A percentile compares a stretch with the other conserved stretches of the same genome.
phyloP scores from a whole-genome alignment of 1,140 invertebrate species.

The Papilio machaon region DNA sequence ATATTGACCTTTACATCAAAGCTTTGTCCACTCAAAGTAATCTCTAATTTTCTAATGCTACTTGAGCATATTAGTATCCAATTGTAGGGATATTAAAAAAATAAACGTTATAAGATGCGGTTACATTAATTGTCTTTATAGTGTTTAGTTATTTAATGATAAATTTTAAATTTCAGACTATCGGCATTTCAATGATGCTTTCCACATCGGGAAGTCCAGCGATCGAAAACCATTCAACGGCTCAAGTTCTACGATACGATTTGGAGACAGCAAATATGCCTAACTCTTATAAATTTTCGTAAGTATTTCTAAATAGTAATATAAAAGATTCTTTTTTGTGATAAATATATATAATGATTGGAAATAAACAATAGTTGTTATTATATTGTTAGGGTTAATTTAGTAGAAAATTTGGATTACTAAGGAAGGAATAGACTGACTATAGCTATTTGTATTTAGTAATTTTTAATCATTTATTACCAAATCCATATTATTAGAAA shows the following conservation, averaged over 20 bases:
- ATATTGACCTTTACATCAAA: slow-evolving; percentile 47
- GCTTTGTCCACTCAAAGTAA: slow-evolving; percentile 15
- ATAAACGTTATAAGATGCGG: not conserved
- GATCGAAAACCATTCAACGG: slow-evolving; percentile 53
- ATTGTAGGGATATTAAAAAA: not conserved
- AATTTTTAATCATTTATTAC: not conserved
- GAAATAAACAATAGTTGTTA: too few relatives aligned
- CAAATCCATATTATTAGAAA: not conserved
- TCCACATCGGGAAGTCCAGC: slow-evolving; percentile 51
- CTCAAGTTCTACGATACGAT: slow-evolving; percentile 64
- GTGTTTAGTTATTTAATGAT: not conserved
- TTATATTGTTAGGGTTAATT: too few relatives aligned
- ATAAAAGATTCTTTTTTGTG: not conserved
- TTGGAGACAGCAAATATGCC: slow-evolving; percentile 68
- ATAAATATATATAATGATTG: too few relatives aligned
- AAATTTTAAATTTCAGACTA: slow-evolving; percentile 53
- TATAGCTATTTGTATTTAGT: not conserved
- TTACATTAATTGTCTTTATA: not conserved
- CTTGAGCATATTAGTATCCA: not conserved
- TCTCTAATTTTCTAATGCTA: slow-evolving; percentile 1
- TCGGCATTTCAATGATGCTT: slow-evolving; percentile 47
- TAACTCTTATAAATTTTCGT: slow-evolving; percentile 72
- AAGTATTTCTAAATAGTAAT: slow-evolving; percentile 46
- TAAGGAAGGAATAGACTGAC: not conserved
- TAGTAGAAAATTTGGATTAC: not conserved